These are phyloP conservation scores for Ochropacha duplaris DNA, from an alignment of 2,888 invertebrate species.

Conservation along the genomic window DNA sequence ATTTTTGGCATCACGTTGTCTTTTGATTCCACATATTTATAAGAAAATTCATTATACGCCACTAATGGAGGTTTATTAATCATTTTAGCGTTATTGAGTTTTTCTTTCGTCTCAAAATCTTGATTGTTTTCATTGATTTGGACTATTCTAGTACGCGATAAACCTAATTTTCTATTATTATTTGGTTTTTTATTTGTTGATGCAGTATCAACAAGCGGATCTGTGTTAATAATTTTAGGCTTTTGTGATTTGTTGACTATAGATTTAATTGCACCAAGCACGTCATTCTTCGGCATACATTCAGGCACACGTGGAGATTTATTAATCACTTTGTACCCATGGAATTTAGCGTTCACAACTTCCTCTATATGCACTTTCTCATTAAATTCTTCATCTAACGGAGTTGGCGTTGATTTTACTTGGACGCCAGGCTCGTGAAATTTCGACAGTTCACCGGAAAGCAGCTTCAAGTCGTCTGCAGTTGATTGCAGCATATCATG, in stretches of 20 bases:
- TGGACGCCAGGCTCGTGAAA: slow-evolving; percentile 61
- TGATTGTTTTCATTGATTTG: slow-evolving; percentile 54
- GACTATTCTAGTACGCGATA: slow-evolving; percentile 56
- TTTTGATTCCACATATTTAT: slow-evolving; percentile 53
- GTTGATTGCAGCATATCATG: slow-evolving; percentile 77
- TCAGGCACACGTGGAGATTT: slow-evolving; percentile 29
- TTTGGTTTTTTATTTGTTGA: slow-evolving; percentile 36
- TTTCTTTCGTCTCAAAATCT: slow-evolving; percentile 36
- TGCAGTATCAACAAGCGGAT: slow-evolving; percentile 39
- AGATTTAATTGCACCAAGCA: slow-evolving; percentile 14
- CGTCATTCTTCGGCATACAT: slow-evolving; percentile 24
- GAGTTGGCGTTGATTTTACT: slow-evolving; percentile 58
- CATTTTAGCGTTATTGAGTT: slow-evolving; percentile 43
- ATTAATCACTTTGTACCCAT: slow-evolving; percentile 65
- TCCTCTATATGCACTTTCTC: slow-evolving; percentile 76
- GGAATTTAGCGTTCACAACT: slow-evolving; percentile 77
- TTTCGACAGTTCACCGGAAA: slow-evolving; percentile 68
- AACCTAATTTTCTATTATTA: slow-evolving; percentile 49
- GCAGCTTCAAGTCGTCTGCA: slow-evolving; percentile 72
- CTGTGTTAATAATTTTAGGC: slow-evolving; percentile 38
- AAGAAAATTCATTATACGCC: slow-evolving; percentile 63
- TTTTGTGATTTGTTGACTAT: slow-evolving; percentile 18
- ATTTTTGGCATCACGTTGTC: slow-evolving; percentile 31
- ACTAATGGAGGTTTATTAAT: slow-evolving; percentile 44
- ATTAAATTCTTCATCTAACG: slow-evolving; percentile 75